Evolutionary conservation across 2,888 invertebrate species (phyloP).

Genomic region (Criorhina ranunculi): DNA sequence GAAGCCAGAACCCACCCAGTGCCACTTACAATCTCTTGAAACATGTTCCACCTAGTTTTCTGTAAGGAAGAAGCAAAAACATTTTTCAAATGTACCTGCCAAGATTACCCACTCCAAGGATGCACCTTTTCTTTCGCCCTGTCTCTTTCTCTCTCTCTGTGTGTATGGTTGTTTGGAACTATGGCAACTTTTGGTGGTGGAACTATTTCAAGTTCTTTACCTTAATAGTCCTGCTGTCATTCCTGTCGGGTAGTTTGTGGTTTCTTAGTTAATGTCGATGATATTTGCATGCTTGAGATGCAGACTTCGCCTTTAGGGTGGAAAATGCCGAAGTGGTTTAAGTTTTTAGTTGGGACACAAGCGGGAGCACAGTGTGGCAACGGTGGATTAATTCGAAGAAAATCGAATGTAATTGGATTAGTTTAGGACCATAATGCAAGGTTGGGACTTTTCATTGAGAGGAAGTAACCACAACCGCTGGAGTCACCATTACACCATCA

Average conservation of each 20-base stretch:
- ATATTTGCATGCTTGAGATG: conserved; percentile 73
- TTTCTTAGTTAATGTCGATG: conserved; percentile 71
- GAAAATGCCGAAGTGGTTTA: conserved; percentile 49
- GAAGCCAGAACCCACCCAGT: conserved; percentile 42
- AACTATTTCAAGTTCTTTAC: conserved; percentile 72
- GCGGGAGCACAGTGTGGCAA: conserved; percentile 45
- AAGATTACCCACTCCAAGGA: conserved; percentile 66
- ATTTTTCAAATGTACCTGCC: conserved; percentile 73
- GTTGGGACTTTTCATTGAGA: conserved; percentile 64
- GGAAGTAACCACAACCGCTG: conserved; percentile 60
- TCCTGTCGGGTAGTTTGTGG: conserved; percentile 76
- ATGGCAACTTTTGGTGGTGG: conserved; percentile 67
- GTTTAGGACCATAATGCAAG: conserved; percentile 69
- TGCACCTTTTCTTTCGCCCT: conserved; percentile 30
- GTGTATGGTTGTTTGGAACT: conserved; percentile 36
- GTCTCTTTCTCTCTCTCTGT: conserved; percentile 9
- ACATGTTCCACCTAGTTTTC: conserved; percentile 57
- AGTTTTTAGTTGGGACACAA: conserved; percentile 46
- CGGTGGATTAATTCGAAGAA: conserved; percentile 73
- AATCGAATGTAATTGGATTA: conserved; percentile 77
- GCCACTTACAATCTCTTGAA: conserved; percentile 71
- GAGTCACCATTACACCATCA: conserved; percentile 7
- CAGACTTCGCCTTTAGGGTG: conserved; percentile 43
- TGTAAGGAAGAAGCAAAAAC: conserved; percentile 59
- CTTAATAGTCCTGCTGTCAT: conserved; percentile 77